phyloP scores from a whole-genome alignment of 2,888 invertebrate genomes.

The Mythimna loreyi region DNA sequence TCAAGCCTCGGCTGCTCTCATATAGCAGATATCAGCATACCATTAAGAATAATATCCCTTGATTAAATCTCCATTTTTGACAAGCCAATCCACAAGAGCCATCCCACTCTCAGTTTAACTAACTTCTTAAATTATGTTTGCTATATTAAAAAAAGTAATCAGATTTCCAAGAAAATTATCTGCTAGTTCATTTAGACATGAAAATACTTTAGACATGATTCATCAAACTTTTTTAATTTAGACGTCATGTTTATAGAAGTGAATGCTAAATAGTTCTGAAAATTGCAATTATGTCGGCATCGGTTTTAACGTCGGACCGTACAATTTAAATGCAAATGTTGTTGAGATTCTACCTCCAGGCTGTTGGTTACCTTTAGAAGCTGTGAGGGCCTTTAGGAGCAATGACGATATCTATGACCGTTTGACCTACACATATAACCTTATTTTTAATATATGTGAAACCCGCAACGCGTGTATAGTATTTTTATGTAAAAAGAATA shows the following conservation, averaged over 20 bases:
- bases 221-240: constrained; percentile 44
- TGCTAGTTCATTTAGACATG: not conserved
- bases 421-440: not conserved
- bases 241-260: constrained; percentile 38
- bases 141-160: not conserved
- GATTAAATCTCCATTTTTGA: not conserved
- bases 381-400: too few relatives aligned
- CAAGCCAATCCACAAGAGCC: too few relatives aligned
- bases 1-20: not conserved
- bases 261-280: constrained; percentile 43
- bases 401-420: not conserved
- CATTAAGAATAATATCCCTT: too few relatives aligned
- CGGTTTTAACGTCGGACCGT: constrained; percentile 6
- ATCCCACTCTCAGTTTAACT: too few relatives aligned
- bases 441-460: too few relatives aligned
- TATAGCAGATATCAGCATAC: not conserved
- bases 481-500: too few relatives aligned
- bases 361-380: constrained; percentile 7
- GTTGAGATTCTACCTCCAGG: constrained; percentile 16
- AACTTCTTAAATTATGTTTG: not conserved
- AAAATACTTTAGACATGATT: constrained; percentile 7
- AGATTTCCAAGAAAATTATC: not conserved
- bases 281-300: constrained; percentile 23
- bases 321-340: constrained; percentile 56
- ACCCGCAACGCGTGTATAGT: too few relatives aligned